A percentile compares a stretch with the other conserved stretches of the same genome.
These are phyloP conservation scores for Drosophila formosana DNA, from an alignment of 2,888 invertebrate genomes.

Conservation along the genomic window DNA sequence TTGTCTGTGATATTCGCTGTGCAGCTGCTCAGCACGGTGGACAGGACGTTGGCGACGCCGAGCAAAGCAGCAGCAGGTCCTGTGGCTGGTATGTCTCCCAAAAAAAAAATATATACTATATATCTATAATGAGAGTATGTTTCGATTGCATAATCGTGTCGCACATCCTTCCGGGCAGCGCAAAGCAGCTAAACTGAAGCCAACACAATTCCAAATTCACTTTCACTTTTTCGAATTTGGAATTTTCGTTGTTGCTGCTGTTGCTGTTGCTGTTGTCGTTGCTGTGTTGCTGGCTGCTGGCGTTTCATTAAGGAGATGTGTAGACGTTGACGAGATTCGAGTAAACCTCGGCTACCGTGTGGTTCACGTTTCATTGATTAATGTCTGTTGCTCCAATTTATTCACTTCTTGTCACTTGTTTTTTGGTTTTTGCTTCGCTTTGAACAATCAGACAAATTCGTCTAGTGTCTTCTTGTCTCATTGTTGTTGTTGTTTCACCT, in stretches of 20 bases:
- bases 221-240: slow-evolving; percentile 67
- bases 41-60: slow-evolving; percentile 81
- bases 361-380: slow-evolving; percentile 48
- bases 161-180: slow-evolving; percentile 41
- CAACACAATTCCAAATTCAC: slow-evolving; percentile 40
- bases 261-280: slow-evolving; percentile 18
- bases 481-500: slow-evolving; percentile 49
- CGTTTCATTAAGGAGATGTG: slow-evolving; percentile 54
- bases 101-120: not conserved
- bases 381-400: slow-evolving; percentile 50
- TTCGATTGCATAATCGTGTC: slow-evolving; percentile 29
- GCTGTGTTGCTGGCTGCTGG: slow-evolving; percentile 16
- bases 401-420: slow-evolving; percentile 21
- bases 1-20: slow-evolving; percentile 84
- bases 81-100: slow-evolving; percentile 80
- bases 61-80: slow-evolving; percentile 72
- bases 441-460: slow-evolving; percentile 53
- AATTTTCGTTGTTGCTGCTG: slow-evolving; percentile 12
- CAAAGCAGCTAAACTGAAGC: not conserved
- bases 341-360: slow-evolving; percentile 16
- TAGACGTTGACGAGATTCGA: slow-evolving; percentile 2
- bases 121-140: too few relatives aligned
- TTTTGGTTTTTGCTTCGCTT: slow-evolving; percentile 16
- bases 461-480: slow-evolving; percentile 24
- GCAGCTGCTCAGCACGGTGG: slow-evolving; percentile 82